Base-by-base conservation (phyloP, 2,113 vertebrate species). In the Dolichallabes microphthalmus region DNA sequence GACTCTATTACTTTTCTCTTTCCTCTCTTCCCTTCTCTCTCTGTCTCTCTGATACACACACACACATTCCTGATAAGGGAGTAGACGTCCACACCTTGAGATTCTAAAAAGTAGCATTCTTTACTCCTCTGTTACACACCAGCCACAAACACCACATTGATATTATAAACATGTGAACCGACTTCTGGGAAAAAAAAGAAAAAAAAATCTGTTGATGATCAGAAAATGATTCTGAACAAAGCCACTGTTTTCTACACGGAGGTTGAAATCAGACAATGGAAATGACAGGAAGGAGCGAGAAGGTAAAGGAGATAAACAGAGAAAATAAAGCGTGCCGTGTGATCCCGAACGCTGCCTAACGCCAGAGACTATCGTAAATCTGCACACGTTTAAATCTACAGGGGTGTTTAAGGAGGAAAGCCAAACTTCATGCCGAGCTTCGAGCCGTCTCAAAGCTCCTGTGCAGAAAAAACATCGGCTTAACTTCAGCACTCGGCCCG, bases 341-440 rank as follows among this genome's bases (percentile, higher is more conserved):
- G 92, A 85, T 87, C 92, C 80, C 10, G 90, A 86, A 39, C 86
- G 74, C 85, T 6, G 88, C 82, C 90, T 80, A n/a, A 80, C 86
- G 89, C 88, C 87, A 39, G 30, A 81, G 75, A 50, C 5, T 60
- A 69, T 80, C 83, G 89, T 93, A 90, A 93, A 94, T 94, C 92
- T 92, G 69, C 85, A 91, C 76, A 86, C 53, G 87, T 85, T 89
- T 80, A 55, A 53, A 87, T 68, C 66, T 17, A 15, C 30, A 32
- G 64, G 13, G 2, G 13, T 2, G 64, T 30, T 68, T 32, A 68
- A n/a, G n/a, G n/a, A n/a, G n/a, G n/a, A n/a, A 68, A 32, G 5
- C 27, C 13, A 19, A 32, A 6, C 11, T 6, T 14, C 11, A 30
- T 66, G 63, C 8, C 60, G 6, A 27, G 10, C n/a, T n/a, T n/a